Percentiles rank a stretch among this genome's conserved stretches.
Conservation (phyloP, 2,113 vertebrate genomes). For the Ceratotherium simum region DNA sequence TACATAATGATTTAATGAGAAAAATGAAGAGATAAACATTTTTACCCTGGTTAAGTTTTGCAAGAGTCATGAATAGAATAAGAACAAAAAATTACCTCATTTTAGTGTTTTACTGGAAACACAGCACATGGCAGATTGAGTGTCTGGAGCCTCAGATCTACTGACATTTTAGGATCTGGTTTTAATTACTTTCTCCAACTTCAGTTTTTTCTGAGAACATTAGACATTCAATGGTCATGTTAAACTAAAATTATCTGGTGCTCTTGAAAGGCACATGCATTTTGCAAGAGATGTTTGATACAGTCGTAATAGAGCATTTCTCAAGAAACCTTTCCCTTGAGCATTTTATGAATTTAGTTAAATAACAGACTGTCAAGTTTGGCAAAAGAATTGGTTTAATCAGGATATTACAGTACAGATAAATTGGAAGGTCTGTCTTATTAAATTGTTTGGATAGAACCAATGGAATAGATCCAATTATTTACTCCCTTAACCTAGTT, state of each 20-base stretch:
- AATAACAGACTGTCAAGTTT: conserved; percentile 44
- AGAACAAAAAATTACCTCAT: conserved; percentile 64
- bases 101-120: conserved; percentile 75
- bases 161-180: conserved; percentile 67
- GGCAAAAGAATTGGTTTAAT: conserved; percentile 36
- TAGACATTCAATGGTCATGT: conserved; percentile 13
- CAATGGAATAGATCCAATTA: conserved; percentile 24
- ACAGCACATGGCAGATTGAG: background rate
- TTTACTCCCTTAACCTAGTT: background rate
- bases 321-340: conserved; percentile 54
- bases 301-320: conserved; percentile 40
- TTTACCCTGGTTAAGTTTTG: conserved; percentile 49
- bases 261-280: conserved; percentile 47
- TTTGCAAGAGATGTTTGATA: conserved; percentile 56
- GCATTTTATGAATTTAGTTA: conserved; percentile 47
- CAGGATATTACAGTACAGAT: background rate
- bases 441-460: conserved; percentile 37
- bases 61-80: conserved; percentile 57
- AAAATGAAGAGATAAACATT: conserved; percentile 41
- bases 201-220: conserved; percentile 44
- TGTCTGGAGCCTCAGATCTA: conserved; percentile 54
- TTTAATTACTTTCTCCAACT: conserved; percentile 49
- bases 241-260: conserved; percentile 58
- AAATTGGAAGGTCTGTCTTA: conserved; percentile 42
- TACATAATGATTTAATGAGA: conserved; percentile 46